phyloP scores from a whole-genome alignment of 2,797 vertebrate species.

The Jordanella pulchra region DNA sequence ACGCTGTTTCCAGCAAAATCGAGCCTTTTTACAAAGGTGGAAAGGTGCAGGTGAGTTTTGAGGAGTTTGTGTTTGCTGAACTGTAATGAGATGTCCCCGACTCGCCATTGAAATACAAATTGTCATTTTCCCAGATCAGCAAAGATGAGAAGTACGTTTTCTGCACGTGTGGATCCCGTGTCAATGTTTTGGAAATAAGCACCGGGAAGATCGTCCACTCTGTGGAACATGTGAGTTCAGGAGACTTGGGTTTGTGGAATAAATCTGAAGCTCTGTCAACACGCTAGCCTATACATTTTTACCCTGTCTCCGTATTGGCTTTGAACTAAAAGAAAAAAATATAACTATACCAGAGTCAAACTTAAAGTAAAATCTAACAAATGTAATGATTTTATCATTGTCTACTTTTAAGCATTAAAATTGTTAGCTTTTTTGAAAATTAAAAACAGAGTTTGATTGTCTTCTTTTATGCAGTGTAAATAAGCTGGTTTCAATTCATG shows the following conservation, averaged over 20 bases:
- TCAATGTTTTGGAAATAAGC: constrained; percentile 88
- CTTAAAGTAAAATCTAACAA: background rate
- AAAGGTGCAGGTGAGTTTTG: constrained; percentile 86
- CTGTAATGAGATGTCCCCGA: background rate
- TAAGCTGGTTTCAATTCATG: background rate
- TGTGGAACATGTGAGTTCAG: constrained; percentile 87
- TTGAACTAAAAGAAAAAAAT: background rate
- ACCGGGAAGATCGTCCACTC: constrained; percentile 84
- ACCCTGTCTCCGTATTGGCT: background rate
- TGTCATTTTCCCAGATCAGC: constrained; percentile 79
- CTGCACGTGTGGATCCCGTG: constrained; percentile 86
- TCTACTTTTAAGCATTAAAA: background rate
- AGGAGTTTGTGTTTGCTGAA: background rate
- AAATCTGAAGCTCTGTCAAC: background rate
- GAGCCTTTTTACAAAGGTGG: constrained; percentile 98
- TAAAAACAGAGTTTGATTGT: too few relatives aligned
- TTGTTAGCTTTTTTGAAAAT: background rate
- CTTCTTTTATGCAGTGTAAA: background rate
- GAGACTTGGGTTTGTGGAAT: background rate
- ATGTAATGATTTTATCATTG: background rate
- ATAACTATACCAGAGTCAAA: background rate
- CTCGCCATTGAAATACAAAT: background rate
- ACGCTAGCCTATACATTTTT: background rate
- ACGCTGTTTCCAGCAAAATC: constrained; percentile 83
- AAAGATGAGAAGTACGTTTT: constrained; percentile 89